These are phyloP conservation scores for Trichonephila inaurata DNA, from an alignment of 1,140 invertebrate species.

Conservation along the genomic window DNA sequence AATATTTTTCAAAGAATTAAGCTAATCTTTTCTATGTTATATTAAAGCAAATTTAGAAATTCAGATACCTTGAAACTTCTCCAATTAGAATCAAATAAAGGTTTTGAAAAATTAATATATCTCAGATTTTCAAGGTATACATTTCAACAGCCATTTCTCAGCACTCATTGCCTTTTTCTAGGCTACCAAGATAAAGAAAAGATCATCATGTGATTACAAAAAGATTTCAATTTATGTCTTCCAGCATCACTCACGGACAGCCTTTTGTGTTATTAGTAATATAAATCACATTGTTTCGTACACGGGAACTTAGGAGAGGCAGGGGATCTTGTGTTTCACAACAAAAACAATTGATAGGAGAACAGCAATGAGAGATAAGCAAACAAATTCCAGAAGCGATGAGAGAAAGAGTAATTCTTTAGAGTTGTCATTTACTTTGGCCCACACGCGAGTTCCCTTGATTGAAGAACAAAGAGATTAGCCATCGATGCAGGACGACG, in stretches of 20 bases:
- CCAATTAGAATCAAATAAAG: too few species aligned
- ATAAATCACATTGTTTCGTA: background rate
- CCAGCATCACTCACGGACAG: background rate
- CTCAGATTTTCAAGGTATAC: too few species aligned
- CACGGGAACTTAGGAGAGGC: background rate
- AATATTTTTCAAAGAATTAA: too few species aligned
- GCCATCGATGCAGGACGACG: constrained; percentile 4
- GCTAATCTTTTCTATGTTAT: too few species aligned
- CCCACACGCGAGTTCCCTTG: background rate
- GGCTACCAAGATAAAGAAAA: background rate
- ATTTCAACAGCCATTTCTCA: background rate
- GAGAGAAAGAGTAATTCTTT: constrained; percentile 28
- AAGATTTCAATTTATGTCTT: background rate
- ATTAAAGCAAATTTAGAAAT: too few species aligned
- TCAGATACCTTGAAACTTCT: too few species aligned
- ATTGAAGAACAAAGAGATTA: constrained; percentile 51
- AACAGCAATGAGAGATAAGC: constrained; percentile 36
- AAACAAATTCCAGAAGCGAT: background rate
- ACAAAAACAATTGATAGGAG: constrained; percentile 45
- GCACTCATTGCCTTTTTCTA: background rate
- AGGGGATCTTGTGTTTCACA: constrained; percentile 17
- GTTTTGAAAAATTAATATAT: too few species aligned
- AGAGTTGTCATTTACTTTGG: constrained; percentile 41
- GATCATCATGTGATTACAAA: background rate
- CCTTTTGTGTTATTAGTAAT: background rate